These are phyloP conservation scores for Phrynosoma blainvillii DNA, from an alignment of 2,113 vertebrate species.

Conservation along the genomic window DNA sequence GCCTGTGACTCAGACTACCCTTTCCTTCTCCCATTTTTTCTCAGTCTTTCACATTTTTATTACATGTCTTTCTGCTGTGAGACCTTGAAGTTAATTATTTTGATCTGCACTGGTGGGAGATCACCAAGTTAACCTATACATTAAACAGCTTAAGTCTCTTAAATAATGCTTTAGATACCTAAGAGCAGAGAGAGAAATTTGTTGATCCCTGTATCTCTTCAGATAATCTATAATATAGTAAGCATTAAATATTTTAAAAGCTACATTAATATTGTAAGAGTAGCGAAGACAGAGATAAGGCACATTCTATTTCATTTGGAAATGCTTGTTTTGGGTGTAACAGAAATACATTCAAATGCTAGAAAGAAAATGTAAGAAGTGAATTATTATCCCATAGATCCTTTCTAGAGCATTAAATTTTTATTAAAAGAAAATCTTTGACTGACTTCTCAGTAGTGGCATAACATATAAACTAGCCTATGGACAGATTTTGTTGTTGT, in stretches of 20 bases:
- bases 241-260: slow-evolving; percentile 9
- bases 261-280: background rate
- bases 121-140: background rate
- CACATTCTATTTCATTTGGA: background rate
- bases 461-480: no score
- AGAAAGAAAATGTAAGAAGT: background rate
- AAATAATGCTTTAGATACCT: slow-evolving; percentile 3
- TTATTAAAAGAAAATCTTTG: background rate
- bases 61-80: background rate
- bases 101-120: background rate
- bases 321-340: background rate
- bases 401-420: background rate
- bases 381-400: no score
- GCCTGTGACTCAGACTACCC: background rate
- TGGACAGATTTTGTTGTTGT: no score
- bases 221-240: slow-evolving; percentile 7
- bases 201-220: background rate
- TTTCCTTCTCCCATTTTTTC: background rate
- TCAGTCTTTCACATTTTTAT: background rate
- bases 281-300: background rate
- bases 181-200: background rate
- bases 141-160: slow-evolving; percentile 5
- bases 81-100: background rate
- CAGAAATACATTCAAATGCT: background rate
- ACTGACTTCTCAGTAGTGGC: background rate